These are phyloP conservation scores for Drosophila seguyi DNA, from an alignment of 1,140 invertebrate genomes.

Conservation along the genomic window DNA sequence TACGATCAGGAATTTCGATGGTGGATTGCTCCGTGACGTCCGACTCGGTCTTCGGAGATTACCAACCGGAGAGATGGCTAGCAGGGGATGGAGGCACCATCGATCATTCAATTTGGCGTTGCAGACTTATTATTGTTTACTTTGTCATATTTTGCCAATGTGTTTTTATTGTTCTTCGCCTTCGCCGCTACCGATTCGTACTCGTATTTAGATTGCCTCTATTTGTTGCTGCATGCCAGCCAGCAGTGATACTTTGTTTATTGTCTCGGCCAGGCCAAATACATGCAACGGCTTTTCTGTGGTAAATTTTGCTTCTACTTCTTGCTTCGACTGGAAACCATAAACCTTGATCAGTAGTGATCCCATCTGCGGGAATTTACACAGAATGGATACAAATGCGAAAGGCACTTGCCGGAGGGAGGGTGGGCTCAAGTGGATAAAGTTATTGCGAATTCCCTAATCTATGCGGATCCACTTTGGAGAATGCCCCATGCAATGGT, in stretches of 20 bases:
- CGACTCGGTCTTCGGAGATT: background rate
- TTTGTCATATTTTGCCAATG: conserved; percentile 75
- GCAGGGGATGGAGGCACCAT: background rate
- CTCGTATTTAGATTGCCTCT: conserved; percentile 49
- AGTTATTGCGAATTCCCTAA: conserved; percentile 53
- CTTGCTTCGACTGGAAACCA: conserved; percentile 18
- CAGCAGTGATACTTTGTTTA: conserved; percentile 78
- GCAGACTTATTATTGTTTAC: conserved; percentile 76
- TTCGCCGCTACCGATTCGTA: conserved; percentile 6
- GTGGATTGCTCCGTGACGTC: conserved; percentile 34
- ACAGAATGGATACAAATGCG: background rate
- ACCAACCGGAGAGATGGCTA: too few species aligned
- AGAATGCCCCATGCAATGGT: conserved; percentile 62
- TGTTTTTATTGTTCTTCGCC: conserved; percentile 62
- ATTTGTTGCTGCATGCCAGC: conserved; percentile 74
- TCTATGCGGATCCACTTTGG: conserved; percentile 46
- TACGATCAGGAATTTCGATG: conserved; percentile 63
- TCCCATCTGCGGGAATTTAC: background rate
- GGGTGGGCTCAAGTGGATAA: conserved; percentile 61
- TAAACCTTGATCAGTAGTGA: conserved; percentile 59
- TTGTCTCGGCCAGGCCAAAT: conserved; percentile 74
- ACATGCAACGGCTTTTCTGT: conserved; percentile 68
- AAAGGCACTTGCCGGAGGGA: conserved; percentile 1
- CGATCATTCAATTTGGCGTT: conserved; percentile 58
- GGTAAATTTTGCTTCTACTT: conserved; percentile 60